Evolutionary conservation across 2,797 vertebrate genomes (phyloP).

Genomic region (Gambelia wislizenii): DNA sequence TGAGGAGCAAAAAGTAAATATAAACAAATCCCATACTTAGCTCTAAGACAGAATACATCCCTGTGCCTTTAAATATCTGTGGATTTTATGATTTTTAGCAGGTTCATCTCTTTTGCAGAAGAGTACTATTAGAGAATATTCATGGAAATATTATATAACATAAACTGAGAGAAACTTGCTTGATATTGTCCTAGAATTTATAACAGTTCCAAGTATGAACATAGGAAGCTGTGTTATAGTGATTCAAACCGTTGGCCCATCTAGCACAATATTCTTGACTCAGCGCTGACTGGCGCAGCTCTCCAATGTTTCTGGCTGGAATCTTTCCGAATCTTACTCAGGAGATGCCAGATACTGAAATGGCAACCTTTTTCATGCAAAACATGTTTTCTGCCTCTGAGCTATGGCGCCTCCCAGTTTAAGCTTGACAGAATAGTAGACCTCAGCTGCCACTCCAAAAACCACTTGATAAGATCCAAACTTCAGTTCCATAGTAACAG

Average conservation of each 20-base stretch:
- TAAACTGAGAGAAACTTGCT: neutral
- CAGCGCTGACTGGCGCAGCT: neutral
- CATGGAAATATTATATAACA: neutral
- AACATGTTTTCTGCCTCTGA: neutral
- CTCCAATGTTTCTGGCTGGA: neutral
- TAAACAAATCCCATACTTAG: neutral
- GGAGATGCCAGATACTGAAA: neutral
- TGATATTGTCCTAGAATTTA: neutral
- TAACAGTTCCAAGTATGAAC: no score
- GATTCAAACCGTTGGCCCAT: neutral
- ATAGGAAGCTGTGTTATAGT: neutral
- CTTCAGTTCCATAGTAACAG: neutral
- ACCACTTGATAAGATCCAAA: slow-evolving; percentile 10
- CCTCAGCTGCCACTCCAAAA: neutral
- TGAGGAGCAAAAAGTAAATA: no score
- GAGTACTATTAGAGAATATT: neutral
- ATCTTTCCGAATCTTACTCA: neutral
- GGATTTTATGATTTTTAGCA: neutral
- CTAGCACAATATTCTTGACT: neutral
- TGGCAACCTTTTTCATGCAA: neutral
- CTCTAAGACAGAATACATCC: neutral
- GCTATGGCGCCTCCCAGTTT: neutral
- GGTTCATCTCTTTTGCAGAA: neutral
- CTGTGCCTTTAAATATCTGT: neutral
- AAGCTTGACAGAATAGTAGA: neutral